These are phyloP conservation scores for Hipparchia sbordonii DNA, from an alignment of 2,888 invertebrate species.

Conservation along the genomic window DNA sequence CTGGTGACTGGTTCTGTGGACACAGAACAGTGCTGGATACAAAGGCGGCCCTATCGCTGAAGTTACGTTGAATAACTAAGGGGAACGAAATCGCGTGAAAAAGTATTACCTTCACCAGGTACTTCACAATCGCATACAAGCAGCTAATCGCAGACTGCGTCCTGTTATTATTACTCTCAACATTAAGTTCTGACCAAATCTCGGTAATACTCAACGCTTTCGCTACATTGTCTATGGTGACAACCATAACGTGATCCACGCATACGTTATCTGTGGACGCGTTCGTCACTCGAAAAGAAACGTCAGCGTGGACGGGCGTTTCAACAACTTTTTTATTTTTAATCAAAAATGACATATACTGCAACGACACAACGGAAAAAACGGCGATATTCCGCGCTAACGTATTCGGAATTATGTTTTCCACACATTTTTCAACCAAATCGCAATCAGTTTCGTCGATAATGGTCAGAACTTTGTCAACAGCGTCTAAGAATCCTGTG, in stretches of 20 bases:
- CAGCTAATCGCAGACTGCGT: slow-evolving; percentile 77
- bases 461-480: slow-evolving; percentile 57
- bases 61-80: too few relatives aligned
- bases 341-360: slow-evolving; percentile 76
- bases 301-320: slow-evolving; percentile 69
- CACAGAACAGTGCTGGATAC: too few relatives aligned
- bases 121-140: slow-evolving; percentile 73
- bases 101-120: slow-evolving; percentile 70
- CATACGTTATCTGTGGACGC: slow-evolving; percentile 62
- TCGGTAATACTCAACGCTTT: slow-evolving; percentile 66
- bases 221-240: slow-evolving; percentile 68
- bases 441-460: slow-evolving; percentile 73
- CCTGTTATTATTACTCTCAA: slow-evolving; percentile 68
- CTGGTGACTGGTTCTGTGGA: too few relatives aligned
- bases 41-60: too few relatives aligned
- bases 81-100: background rate
- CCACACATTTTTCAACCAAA: slow-evolving; percentile 70
- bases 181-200: slow-evolving; percentile 73
- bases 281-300: slow-evolving; percentile 62
- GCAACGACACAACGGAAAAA: slow-evolving; percentile 73
- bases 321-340: slow-evolving; percentile 77
- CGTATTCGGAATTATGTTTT: slow-evolving; percentile 61
- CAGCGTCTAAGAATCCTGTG: slow-evolving; percentile 59
- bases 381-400: slow-evolving; percentile 67
- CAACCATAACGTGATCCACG: slow-evolving; percentile 66